Evolutionary conservation across 2,113 vertebrate genomes (phyloP).

Genomic region (Ptilorrhoa leucosticta): DNA sequence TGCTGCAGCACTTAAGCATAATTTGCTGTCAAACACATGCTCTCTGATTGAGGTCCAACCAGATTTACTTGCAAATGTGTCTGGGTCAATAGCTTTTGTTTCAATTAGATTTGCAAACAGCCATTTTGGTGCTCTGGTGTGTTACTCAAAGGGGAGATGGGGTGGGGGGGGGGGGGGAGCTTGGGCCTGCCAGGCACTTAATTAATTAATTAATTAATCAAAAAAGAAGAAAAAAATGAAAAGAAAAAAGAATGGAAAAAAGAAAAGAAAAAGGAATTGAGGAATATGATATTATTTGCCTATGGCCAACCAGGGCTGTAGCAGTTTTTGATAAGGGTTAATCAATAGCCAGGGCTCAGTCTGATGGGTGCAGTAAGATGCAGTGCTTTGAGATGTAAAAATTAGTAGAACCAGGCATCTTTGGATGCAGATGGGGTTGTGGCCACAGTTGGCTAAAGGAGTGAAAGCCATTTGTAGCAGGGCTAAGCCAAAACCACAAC

Average conservation of each 20-base stretch:
- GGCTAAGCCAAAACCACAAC: background rate
- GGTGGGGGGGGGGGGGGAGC: background rate
- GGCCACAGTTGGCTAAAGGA: background rate
- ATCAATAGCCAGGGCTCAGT: conserved; percentile 5
- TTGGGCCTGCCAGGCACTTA: background rate
- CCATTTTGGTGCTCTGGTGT: conserved; percentile 53
- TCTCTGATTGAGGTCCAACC: conserved; percentile 44
- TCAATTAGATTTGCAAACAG: conserved; percentile 68
- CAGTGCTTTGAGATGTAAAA: background rate
- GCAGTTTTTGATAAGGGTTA: background rate
- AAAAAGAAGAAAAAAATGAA: background rate
- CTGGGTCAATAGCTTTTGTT: conserved; percentile 67
- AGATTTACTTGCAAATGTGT: conserved; percentile 70
- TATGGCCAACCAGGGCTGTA: background rate
- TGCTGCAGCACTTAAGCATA: conserved; percentile 30
- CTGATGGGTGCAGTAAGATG: background rate
- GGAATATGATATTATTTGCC: background rate
- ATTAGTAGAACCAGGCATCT: background rate
- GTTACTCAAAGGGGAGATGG: background rate
- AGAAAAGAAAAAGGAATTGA: background rate
- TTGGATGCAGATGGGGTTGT: background rate
- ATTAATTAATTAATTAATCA: conserved; percentile 50
- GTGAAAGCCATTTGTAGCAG: background rate
- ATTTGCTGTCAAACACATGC: conserved; percentile 63
- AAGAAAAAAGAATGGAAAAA: background rate